Evolutionary conservation across 2,888 invertebrate genomes (phyloP).

Genomic region (Nemapogon koenigi): DNA sequence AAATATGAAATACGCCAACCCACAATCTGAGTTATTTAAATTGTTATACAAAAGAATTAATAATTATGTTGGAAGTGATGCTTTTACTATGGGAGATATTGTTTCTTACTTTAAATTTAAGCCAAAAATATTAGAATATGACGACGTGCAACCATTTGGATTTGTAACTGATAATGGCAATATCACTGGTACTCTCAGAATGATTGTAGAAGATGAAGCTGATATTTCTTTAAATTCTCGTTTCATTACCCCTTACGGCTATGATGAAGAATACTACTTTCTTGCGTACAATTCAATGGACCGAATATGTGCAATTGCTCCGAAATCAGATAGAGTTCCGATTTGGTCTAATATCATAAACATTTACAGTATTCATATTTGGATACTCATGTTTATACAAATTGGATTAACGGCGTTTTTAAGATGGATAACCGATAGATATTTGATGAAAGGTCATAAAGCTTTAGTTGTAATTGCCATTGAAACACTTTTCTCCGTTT

Average conservation of each 20-base stretch:
- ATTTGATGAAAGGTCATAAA: neutral
- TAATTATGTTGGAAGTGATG: conserved; percentile 7
- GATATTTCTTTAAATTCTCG: conserved; percentile 9
- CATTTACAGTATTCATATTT: conserved; percentile 4
- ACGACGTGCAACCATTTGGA: conserved; percentile 3
- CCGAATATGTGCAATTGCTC: conserved; percentile 4
- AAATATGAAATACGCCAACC: neutral
- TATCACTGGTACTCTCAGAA: conserved; percentile 2
- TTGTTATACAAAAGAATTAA: neutral
- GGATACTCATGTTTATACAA: neutral
- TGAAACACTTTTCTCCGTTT: conserved; percentile 1
- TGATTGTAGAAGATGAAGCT: conserved; percentile 4
- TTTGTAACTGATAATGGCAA: neutral
- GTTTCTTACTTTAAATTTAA: conserved; percentile 5
- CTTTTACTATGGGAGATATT: conserved; percentile 6
- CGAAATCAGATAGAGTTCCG: neutral
- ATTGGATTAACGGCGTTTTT: neutral
- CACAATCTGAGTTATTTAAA: neutral
- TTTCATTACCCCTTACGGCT: conserved; percentile 9
- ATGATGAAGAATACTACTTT: conserved; percentile 5
- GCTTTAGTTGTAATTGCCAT: neutral
- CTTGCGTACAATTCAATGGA: conserved; percentile 8
- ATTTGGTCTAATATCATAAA: conserved; percentile 3
- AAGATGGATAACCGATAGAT: neutral
- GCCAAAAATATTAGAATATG: neutral